Evolutionary conservation across 2,113 vertebrate species (phyloP), one percentile per base, ranked within the genome.

Genomic region (Brachirus orientalis): DNA sequence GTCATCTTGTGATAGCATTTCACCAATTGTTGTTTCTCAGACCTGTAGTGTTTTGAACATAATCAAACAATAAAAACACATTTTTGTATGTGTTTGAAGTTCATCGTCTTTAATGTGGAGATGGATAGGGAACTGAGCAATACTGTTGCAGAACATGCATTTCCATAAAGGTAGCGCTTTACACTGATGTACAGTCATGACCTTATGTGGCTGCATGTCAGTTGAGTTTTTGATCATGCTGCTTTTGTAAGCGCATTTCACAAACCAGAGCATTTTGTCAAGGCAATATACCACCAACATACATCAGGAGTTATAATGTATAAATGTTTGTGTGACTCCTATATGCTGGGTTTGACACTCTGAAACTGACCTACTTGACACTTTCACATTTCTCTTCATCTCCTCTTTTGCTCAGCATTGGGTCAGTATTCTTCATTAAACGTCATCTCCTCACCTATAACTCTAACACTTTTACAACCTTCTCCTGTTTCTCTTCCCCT

Each of bases 161-260:
- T 80, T 44, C 44, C 50, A 20, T 57, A 79, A 52, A 52, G 28
- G 28, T 4, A 28, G 3, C 6, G 28, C 74, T 74, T 47, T 43
- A 22, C 65, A 68, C 79, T 17, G 0, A 55, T 33, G 60, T 13
- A 61, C 44, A 67, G 63, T 55, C 33, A 72, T 59, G 61, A 56
- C 79, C 40, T 77, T 57, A 59, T 65, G 53, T 72, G 63, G 54
- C 59, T 60, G 66, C 41, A 66, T 40, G 56, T 56, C 48, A 70
- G 54, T 68, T 71, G 22, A 33, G 63, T 44, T 20, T 73, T 33
- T 45, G 54, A 75, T 61, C 44, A 52, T 61, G 69, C 69, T 56
- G 8, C 55, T 77, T n/a, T 46, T 37, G 11, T 19, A 36, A 54
- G 18, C 71, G 47, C 52, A 35, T 53, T 66, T 69, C 19, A 45